Percentiles rank a stretch among this genome's conserved stretches.
These are phyloP conservation scores for Delphinapterus leucas DNA, from an alignment of 2,113 vertebrate species.

Conservation along the genomic window DNA sequence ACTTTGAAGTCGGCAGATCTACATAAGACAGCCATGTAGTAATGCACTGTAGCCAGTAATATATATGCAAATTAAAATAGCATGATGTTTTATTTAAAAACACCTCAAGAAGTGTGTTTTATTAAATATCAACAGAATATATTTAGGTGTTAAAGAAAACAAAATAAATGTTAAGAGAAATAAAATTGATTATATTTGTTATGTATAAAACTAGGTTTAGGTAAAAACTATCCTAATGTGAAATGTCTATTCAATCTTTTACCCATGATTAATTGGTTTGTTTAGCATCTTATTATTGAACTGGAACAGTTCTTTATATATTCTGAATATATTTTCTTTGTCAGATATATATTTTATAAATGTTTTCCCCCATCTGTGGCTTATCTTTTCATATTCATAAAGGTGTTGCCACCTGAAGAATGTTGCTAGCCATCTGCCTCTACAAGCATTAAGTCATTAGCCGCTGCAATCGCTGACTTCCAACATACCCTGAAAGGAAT, in stretches of 20 bases:
- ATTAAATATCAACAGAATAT: neutral
- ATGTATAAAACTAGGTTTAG: neutral
- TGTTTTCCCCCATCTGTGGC: neutral
- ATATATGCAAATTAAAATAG: neutral
- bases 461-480: neutral
- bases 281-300: neutral
- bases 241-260: neutral
- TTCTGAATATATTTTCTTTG: neutral
- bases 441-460: neutral
- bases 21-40: fast-evolving
- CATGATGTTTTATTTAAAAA: neutral
- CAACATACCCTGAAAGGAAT: neutral
- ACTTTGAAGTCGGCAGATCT: neutral
- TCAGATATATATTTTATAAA: neutral
- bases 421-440: neutral
- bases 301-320: neutral
- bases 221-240: neutral
- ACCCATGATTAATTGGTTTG: neutral
- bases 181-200: neutral
- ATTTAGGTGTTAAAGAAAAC: neutral
- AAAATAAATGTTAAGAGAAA: neutral
- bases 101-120: neutral
- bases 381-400: neutral
- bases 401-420: neutral
- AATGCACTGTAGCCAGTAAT: neutral